phyloP scores from a whole-genome alignment of 2,797 vertebrate genomes.

The Buceros bicornis region DNA sequence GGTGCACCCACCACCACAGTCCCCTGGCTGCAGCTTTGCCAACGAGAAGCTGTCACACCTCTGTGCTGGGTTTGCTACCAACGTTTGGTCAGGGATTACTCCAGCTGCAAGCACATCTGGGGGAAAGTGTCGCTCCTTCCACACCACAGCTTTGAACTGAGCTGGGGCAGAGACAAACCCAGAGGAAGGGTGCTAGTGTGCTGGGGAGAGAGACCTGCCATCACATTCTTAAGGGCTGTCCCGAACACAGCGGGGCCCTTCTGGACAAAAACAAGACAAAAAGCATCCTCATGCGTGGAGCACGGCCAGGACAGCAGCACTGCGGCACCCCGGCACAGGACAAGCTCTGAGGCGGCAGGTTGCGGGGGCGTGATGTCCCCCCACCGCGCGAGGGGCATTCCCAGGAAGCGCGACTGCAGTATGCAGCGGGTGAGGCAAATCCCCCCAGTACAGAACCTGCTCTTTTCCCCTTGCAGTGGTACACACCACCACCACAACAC shows the following conservation, averaged over 20 bases:
- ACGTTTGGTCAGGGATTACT: not conserved
- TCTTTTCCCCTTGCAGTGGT: not conserved
- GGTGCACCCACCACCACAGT: rapidly evolving
- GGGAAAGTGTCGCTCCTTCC: not conserved
- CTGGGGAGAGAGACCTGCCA: not conserved
- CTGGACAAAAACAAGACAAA: not conserved
- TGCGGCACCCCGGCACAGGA: rapidly evolving
- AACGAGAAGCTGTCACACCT: not conserved
- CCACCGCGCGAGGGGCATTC: rapidly evolving
- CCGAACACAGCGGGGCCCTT: not conserved
- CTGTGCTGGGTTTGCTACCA: not conserved
- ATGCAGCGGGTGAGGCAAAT: not conserved
- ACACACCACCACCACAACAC: not conserved
- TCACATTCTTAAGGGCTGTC: not conserved
- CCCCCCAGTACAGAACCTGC: not conserved
- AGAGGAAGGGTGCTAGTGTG: not conserved
- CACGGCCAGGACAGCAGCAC: not conserved
- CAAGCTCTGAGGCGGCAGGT: no score
- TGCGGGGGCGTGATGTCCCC: not conserved
- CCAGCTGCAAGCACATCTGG: not conserved
- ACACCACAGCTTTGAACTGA: not conserved
- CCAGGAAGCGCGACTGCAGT: rapidly evolving
- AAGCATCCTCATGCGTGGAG: not conserved
- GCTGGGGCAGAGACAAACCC: not conserved
- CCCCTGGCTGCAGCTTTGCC: not conserved